Base-by-base conservation (phyloP, 2,113 vertebrate species). In the Lonchura striata region DNA sequence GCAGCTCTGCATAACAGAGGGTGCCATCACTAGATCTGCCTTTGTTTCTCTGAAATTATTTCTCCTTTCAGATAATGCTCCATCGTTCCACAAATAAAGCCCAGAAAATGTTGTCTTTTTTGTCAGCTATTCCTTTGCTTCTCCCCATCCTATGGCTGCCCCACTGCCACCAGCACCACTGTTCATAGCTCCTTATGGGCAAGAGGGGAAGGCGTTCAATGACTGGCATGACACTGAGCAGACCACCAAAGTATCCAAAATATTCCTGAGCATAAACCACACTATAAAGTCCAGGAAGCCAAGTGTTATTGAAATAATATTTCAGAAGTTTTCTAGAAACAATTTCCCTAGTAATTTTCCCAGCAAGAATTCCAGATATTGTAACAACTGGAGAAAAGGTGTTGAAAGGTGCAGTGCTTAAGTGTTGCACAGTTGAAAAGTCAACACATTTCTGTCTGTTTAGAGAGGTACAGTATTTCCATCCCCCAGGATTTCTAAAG, bases 141-240 rank as follows among this genome's bases (percentile, higher is more conserved):
- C 88, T 79, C 22, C 25, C 30, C 61, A n/a, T 6, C 8, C 74
- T 8, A 0, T 10, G 23, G 27, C 22, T 72, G 53, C 63, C 28
- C 31, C 81, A 23, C 4, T 30, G 15, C 23, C 57, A 65, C 10
- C 57, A 86, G 60, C 50, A 61, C 14, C 12, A 23, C 23, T 27
- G 42, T 6, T 31, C 37, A 5, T 41, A 25, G 33, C 16, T 69
- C 11, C 30, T 66, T 23, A 49, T 1, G 4, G 13, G 28, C 10
- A 37, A 54, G 17, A 81, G 49, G 0, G 3, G 49, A 71, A 87
- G 53, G 15, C 2, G 0, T 28, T 37, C 46, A 18, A 0, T 3
- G 5, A 49, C 30, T 27, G 20, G 37, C n/a, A 33, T 3, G 18
- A 49, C 17, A 65, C 28, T 17, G 5, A 85, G 28, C 27, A 52